phyloP scores from a whole-genome alignment of 2,113 vertebrate genomes.

The Odontesthes bonariensis region DNA sequence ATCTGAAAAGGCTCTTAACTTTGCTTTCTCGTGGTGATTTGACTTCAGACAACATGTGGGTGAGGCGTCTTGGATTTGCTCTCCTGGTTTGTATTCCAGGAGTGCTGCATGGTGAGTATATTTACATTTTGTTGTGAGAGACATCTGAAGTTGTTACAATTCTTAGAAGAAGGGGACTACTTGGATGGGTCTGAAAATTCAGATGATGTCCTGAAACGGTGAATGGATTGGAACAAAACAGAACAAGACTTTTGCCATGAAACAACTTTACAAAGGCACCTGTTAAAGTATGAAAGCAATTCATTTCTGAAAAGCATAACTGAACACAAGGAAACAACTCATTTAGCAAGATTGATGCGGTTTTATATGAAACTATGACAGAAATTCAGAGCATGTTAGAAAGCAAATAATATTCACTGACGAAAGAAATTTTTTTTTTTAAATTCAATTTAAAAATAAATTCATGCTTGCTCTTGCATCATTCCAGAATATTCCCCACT shows the following conservation, averaged over 20 bases:
- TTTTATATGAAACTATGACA: too few species aligned
- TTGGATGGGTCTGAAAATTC: not conserved
- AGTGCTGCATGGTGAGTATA: not conserved
- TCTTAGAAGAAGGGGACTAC: not conserved
- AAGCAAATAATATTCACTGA: too few species aligned
- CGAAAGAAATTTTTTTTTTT: too few species aligned
- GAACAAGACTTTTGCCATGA: not conserved
- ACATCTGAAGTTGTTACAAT: not conserved
- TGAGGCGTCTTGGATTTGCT: not conserved
- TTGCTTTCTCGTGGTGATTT: not conserved
- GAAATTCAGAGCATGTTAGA: too few species aligned
- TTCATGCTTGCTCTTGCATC: too few species aligned
- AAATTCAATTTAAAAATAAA: too few species aligned
- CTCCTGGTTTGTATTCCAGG: slow-evolving; percentile 4
- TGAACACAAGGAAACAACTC: too few species aligned
- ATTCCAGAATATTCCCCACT: too few species aligned
- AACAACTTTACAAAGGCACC: not conserved
- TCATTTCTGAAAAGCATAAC: not conserved
- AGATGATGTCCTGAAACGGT: not conserved
- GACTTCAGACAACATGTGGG: not conserved
- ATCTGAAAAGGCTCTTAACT: not conserved
- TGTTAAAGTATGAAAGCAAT: not conserved
- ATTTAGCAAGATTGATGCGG: too few species aligned
- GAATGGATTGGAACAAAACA: not conserved
- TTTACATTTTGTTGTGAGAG: not conserved